Base-by-base conservation (phyloP, 2,888 invertebrate species). In the Drosophila bunnanda region DNA sequence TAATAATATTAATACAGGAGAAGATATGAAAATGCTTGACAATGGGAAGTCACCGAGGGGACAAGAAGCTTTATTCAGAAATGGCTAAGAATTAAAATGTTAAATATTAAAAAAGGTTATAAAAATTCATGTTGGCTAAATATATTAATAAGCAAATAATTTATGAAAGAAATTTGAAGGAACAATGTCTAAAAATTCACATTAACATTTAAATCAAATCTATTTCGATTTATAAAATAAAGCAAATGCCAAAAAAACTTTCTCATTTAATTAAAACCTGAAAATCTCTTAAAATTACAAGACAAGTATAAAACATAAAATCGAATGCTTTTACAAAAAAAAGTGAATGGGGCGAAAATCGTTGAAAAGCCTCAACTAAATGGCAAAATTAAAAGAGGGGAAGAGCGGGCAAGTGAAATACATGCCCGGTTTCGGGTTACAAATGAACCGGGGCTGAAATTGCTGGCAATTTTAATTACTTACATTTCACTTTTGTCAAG, bases 401-500 rank as follows among this genome's bases (percentile, higher is more conserved):
- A 17, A n/a, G 36, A 44, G 44, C 61, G 34, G 9, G 43, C 20
- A 30, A 38, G 36, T 38, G 38, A 32, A 38, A 39, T 61, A 44
- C 41, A 55, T 61, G 48, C 32, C 41, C n/a, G 54, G 82, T 69
- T 67, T 67, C 75, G 30, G 61, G 66, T 82, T 77, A 74, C 79
- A 65, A 52, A 66, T 79, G 60, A 59, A 70, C 73, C 61, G 73
- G 73, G 73, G 17, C 62, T 38, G 76, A 57, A 72, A 82, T 65
- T 77, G 79, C 66, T 75, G 82, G 77, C 79, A 87, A 82, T 83
- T 87, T 87, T 83, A 83, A 83, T 83, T 83, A 83, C 83, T 88
- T 82, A 58, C 83, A 85, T 87, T 83, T 82, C 83, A 82, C 85
- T 71, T 76, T 76, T 76, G 75, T 70, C 61, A 68, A 79, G 70